Percentiles rank a stretch among this genome's conserved stretches.
These are phyloP conservation scores for Grammomys dolichurus DNA, from an alignment of 2,113 vertebrate species.

Conservation along the genomic window DNA sequence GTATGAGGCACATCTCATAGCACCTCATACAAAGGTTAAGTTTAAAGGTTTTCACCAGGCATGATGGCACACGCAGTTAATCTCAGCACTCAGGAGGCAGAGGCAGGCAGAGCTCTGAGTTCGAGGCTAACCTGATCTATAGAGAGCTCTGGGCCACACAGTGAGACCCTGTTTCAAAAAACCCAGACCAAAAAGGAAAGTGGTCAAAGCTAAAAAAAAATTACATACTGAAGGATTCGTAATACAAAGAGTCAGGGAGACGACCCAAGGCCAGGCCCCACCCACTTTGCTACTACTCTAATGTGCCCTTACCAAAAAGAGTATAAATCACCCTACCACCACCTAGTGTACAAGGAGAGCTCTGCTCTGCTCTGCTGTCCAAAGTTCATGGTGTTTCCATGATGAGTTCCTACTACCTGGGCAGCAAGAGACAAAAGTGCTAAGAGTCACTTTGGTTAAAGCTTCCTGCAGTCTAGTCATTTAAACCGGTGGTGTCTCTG, in stretches of 20 bases:
- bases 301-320: neutral
- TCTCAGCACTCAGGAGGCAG: neutral
- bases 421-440: neutral
- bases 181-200: neutral
- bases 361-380: neutral
- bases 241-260: neutral
- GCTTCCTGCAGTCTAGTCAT: neutral
- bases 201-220: neutral
- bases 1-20: neutral
- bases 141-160: neutral
- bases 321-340: neutral
- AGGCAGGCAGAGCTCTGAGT: neutral
- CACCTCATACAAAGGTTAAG: constrained; percentile 10
- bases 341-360: neutral
- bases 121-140: neutral
- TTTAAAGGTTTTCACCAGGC: neutral
- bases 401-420: neutral
- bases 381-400: neutral
- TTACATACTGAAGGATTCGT: neutral
- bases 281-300: neutral
- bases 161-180: neutral
- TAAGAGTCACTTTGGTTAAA: neutral
- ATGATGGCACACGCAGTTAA: neutral
- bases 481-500: neutral
- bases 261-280: neutral